phyloP scores from a whole-genome alignment of 2,797 vertebrate species.

The Lindbergichthys nudifrons region DNA sequence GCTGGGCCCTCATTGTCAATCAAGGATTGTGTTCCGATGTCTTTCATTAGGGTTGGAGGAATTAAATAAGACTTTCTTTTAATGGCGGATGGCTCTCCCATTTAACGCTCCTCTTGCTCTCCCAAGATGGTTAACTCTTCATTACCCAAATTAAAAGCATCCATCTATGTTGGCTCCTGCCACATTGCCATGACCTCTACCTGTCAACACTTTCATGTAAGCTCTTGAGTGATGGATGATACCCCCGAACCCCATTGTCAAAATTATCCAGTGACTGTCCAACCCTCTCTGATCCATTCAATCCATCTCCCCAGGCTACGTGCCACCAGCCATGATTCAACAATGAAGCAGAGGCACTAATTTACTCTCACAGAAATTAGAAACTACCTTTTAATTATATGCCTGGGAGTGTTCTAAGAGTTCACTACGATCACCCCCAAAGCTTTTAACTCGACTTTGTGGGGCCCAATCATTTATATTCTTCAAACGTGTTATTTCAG shows the following conservation, averaged over 20 bases:
- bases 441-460: slow-evolving; percentile 79
- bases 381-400: slow-evolving; percentile 86
- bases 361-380: slow-evolving; percentile 85
- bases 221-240: slow-evolving; percentile 86
- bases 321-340: slow-evolving; percentile 79
- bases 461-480: slow-evolving; percentile 76
- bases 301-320: slow-evolving; percentile 82
- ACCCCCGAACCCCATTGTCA: slow-evolving; percentile 79
- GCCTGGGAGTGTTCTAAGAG: slow-evolving; percentile 77
- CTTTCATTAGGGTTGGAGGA: slow-evolving; percentile 84
- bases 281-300: slow-evolving; percentile 80
- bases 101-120: slow-evolving; percentile 81
- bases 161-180: slow-evolving; percentile 84
- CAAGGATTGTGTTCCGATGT: slow-evolving; percentile 84
- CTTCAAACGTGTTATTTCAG: slow-evolving; percentile 68
- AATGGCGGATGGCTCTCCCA: slow-evolving; percentile 77
- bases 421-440: slow-evolving; percentile 72
- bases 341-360: slow-evolving; percentile 77
- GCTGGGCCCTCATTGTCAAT: slow-evolving; percentile 85
- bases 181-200: slow-evolving; percentile 86
- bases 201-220: slow-evolving; percentile 87
- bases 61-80: slow-evolving; percentile 87
- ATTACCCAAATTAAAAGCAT: slow-evolving; percentile 90
- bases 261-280: slow-evolving; percentile 85
- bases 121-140: slow-evolving; percentile 88